Percentiles rank a stretch among this genome's conserved stretches.
These are phyloP conservation scores for Actias luna DNA, from an alignment of 2,888 invertebrate genomes.

Conservation along the genomic window DNA sequence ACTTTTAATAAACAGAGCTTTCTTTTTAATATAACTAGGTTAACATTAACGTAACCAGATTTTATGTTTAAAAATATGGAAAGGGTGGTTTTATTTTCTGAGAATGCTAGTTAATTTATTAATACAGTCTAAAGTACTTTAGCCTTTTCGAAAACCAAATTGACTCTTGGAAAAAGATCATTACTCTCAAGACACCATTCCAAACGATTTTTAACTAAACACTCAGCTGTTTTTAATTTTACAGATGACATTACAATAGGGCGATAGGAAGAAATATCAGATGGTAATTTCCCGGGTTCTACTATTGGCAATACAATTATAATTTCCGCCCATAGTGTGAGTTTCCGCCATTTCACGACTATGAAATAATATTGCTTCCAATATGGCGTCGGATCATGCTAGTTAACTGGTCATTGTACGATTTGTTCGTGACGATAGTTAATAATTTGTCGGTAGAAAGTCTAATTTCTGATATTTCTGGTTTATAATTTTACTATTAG, in stretches of 20 bases:
- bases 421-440: neutral
- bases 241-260: no score
- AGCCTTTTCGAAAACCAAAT: neutral
- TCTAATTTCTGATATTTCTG: neutral
- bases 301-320: no score
- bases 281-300: no score
- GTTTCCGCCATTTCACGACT: constrained; percentile 3
- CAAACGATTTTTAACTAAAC: neutral
- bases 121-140: no score
- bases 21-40: no score
- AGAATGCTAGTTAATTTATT: neutral
- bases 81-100: no score
- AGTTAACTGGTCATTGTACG: neutral
- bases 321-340: no score
- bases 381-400: constrained; percentile 7
- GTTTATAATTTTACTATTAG: neutral
- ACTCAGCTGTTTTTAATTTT: neutral
- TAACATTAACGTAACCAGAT: no score
- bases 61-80: no score
- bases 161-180: neutral
- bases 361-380: neutral
- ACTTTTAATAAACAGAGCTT: no score
- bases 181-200: neutral
- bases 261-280: no score
- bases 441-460: neutral